Evolutionary conservation across 2,888 invertebrate genomes (phyloP).

Genomic region (Mesorhabditis belari): DNA sequence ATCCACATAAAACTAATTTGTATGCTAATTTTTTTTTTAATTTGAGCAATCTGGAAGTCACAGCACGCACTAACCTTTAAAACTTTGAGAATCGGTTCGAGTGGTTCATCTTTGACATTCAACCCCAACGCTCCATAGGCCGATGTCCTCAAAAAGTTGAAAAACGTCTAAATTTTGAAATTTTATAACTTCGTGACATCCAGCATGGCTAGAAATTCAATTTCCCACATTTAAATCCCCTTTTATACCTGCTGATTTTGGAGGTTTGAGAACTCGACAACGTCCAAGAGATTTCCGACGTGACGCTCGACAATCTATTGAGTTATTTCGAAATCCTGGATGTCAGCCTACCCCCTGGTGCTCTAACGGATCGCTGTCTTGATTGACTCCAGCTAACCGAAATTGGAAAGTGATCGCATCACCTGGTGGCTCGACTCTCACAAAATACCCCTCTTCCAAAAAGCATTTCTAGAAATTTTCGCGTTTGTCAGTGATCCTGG

Average conservation of each 20-base stretch:
- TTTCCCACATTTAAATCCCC: too few relatives aligned
- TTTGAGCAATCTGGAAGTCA: not conserved
- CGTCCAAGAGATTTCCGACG: slow-evolving; percentile 16
- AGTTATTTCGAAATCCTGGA: not conserved
- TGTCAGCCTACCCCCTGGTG: slow-evolving; percentile 22
- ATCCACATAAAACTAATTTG: too few relatives aligned
- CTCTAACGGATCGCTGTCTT: slow-evolving; percentile 21
- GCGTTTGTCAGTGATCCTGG: too few relatives aligned
- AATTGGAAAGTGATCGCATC: slow-evolving; percentile 28
- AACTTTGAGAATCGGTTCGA: not conserved
- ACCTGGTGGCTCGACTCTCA: slow-evolving; percentile 13
- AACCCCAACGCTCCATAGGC: slow-evolving; percentile 27
- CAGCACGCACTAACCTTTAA: slow-evolving; percentile 2
- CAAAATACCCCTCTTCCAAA: slow-evolving; percentile 16
- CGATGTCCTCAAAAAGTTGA: slow-evolving; percentile 24
- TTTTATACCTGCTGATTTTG: not conserved
- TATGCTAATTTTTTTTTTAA: not conserved
- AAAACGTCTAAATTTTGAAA: slow-evolving; percentile 12
- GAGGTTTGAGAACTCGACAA: slow-evolving; percentile 12
- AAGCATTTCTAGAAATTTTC: slow-evolving; percentile 10
- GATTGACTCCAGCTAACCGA: slow-evolving; percentile 28
- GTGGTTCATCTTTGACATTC: slow-evolving; percentile 14
- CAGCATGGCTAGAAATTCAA: too few relatives aligned
- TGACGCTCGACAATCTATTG: slow-evolving; percentile 30
- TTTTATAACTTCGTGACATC: too few relatives aligned